Base-by-base conservation (phyloP, 2,888 invertebrate genomes). In the Siphlonurus alternatus region DNA sequence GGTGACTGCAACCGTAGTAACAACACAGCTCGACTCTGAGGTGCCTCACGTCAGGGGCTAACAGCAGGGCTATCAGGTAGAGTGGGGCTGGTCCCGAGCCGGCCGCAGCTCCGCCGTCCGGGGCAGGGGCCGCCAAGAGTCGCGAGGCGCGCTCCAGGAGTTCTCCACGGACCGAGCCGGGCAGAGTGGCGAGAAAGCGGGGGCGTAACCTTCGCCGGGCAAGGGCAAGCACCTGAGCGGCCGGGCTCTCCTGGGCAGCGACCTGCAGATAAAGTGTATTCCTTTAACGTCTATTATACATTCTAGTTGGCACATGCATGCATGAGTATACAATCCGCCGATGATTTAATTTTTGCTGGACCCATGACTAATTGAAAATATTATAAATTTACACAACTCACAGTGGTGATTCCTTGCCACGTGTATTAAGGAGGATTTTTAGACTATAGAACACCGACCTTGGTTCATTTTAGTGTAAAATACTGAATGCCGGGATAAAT, bases 1-100 rank as follows among this genome's bases (percentile, higher is more conserved):
- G 77, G 67, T 77, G 76, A 53, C 76, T 76, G 67, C 77, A 77
- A 18, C 77, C 77, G 64, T 77, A 77, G 66, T 77, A 77, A 68
- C 77, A 77, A 68, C 77, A 77, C 1, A 77, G 70, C 66, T 76
- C 75, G 15, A 77, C 74, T 59, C 72, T 71, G 25, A 77, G 70
- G 20, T 71, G 70, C 59, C 72, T 73, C 23, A 77, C 74, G 63
- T 77, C 76, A 20, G 73, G 74, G 2, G 74, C 75, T 1, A 77
- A 70, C 54, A 77, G 71, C 1, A 76, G 66, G 1, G 74, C 74
- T 18, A 77, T 68, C 10, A 77, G 68, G 66, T 76, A 76, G 1
- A 76, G 66, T 1, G 76, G 75, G 18, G 75, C 75, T 19, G 75
- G 75, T 1, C 75, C 76, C 20, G 74, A 73, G 20, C 74, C 73